A percentile compares a stretch with the other conserved stretches of the same genome.
Conservation (phyloP, 2,113 vertebrate genomes). For the Phyllostomus discolor region DNA sequence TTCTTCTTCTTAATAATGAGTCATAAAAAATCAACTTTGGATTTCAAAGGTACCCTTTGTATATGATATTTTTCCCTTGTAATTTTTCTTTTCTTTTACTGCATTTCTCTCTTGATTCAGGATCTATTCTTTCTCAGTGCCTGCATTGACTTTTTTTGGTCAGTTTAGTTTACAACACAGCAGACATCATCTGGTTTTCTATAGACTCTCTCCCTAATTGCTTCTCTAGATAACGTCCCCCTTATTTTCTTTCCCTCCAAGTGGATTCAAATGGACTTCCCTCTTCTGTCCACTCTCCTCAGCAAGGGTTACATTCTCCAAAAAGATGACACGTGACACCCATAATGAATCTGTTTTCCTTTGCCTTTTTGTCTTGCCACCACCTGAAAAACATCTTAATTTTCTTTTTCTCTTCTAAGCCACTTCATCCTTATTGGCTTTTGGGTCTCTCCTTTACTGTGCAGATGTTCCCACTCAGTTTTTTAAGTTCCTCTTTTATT, state of each 20-base stretch:
- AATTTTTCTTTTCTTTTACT: background rate
- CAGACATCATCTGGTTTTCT: background rate
- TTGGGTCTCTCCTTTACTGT: background rate
- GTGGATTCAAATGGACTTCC: background rate
- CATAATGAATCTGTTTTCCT: background rate
- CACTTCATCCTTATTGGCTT: background rate
- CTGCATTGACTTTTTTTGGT: background rate
- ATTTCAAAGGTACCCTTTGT: background rate
- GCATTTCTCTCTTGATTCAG: background rate
- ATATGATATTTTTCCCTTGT: background rate
- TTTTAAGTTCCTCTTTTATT: background rate
- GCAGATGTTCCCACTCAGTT: background rate
- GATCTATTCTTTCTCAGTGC: background rate
- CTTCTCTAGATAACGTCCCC: background rate
- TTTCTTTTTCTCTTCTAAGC: background rate
- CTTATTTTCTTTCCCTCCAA: background rate
- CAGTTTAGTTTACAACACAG: background rate
- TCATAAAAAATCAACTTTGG: background rate
- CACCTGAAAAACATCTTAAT: background rate
- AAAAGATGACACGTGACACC: background rate
- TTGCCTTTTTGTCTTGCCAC: background rate
- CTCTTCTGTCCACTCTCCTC: background rate
- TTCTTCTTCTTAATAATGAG: conserved; percentile 6
- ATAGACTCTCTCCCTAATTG: background rate
- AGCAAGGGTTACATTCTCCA: background rate